Evolutionary conservation across 2,888 invertebrate species (phyloP), one percentile per base, ranked within the genome.

Genomic region (Acleris sparsana): DNA sequence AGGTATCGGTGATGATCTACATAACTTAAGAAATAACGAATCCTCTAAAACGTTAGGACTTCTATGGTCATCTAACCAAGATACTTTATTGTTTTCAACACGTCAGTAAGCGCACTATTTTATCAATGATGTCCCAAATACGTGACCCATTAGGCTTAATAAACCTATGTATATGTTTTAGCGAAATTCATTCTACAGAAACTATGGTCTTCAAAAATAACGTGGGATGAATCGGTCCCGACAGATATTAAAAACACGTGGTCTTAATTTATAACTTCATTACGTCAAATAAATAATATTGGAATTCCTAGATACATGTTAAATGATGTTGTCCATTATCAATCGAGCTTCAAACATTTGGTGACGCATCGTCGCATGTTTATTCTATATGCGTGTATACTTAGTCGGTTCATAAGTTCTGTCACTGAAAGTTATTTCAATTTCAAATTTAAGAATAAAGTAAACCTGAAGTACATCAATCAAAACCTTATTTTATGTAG

Each of bases 111-210:
- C 48, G 61, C 13, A 20, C 33, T 9, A 51, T 65, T 13, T n/a
- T 65, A 11, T 65, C 65, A 20, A 49, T 22, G 13, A 55, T 65
- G 3, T 53, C 65, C 9, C 65, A 65, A 56, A 22, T 61, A n/a
- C 59, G 53, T 22, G 64, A 64, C 25, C 64, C 64, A n/a, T 39
- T 64, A 13, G 64, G 64, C 4, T 22, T 64, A 51, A 59, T 64
- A 18, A 64, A 59, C 39, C 64, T 55, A 43, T 59, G 59, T 22
- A 39, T 65, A 11, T 43, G n/a, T 64, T 20, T 17, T 20, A 43
- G 59, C 59, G 17, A 64, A 64, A 64, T n/a, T 39, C 5, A 59
- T 64, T 4, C 18, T 64, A 33, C 64, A 64, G n/a, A 60, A 16
- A 22, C 25, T 64, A 20, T 64, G 64, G 64, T 16, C 64, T 5